Evolutionary conservation across 1,140 invertebrate genomes (phyloP), one percentile per base, ranked within the genome.

Genomic region (Drosophila simulans): DNA sequence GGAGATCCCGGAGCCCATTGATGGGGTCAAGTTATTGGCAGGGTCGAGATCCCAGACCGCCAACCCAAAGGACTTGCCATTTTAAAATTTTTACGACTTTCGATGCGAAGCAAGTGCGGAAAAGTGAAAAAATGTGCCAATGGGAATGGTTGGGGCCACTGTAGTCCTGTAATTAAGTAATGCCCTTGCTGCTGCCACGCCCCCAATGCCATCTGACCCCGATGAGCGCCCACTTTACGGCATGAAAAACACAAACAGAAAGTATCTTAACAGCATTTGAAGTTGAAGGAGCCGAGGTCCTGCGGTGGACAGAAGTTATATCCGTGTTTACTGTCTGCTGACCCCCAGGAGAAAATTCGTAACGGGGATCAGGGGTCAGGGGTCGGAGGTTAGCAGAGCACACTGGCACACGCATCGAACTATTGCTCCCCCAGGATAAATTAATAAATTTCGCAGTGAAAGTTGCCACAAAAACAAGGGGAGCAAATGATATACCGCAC

Each of bases 381-480:
- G 45, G 34, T 22, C 10, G 15, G 45, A 48, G 77, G 74, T 64
- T 69, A 60, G 68, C 74, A 68, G 54, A 48, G 35, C 39, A 64
- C 43, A 64, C 39, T 57, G 45, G 37, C 69, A 65, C 43, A 78
- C 45, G 60, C 82, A 77, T 54, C 74, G 64, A 86, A 86, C 83
- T 86, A 88, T 88, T 80, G 84, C 83, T 88, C 83, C 83, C 83
- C 64, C 63, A 88, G 83, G 83, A 88, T 88, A 89, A 88, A 88
- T 88, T 88, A 88, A 88, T 89, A 88, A 83, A 88, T 88, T 88
- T 88, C 71, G 64, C 43, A 66, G 83, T 72, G 72, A 77, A 80
- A 88, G 79, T 80, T 80, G 57, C 64, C 51, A 37, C 39, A 78
- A 64, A 51, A 54, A 43, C 53, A n/a, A 49, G 60, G 51, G 52